Percentiles rank a stretch among this genome's conserved stretches.
phyloP scores from a whole-genome alignment of 2,113 vertebrate species.

The Serilophus lunatus region DNA sequence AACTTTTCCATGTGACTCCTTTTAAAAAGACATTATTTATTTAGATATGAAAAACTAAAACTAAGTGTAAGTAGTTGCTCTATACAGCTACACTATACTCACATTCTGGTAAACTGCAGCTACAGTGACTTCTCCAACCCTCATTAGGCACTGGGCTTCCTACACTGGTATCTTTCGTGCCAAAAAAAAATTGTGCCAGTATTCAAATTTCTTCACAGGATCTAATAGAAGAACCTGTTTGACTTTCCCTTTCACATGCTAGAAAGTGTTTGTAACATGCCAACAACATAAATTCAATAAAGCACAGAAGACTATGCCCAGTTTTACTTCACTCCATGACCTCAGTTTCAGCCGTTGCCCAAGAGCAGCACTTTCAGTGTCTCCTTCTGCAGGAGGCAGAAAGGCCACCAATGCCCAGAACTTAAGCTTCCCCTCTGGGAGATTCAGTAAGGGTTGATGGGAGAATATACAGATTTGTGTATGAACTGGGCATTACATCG shows the following conservation, averaged over 20 bases:
- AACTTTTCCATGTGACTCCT: not conserved
- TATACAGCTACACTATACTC: rapidly evolving
- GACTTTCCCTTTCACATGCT: not conserved
- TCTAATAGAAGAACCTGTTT: not conserved
- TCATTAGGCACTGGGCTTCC: not conserved
- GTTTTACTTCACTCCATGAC: not conserved
- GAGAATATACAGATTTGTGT: not conserved
- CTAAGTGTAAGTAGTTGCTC: not conserved
- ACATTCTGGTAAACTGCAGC: not conserved
- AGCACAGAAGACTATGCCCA: not conserved
- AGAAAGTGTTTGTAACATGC: not conserved
- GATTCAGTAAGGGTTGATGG: not conserved
- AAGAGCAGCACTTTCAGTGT: not conserved
- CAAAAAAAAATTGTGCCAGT: not conserved
- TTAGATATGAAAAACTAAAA: not conserved
- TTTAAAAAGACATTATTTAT: not conserved
- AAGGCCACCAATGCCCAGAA: not conserved
- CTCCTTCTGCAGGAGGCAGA: not conserved
- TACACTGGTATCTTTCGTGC: not conserved
- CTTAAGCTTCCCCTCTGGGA: not conserved
- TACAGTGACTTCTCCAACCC: not conserved
- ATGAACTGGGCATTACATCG: not conserved
- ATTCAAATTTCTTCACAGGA: not conserved
- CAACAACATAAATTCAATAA: not conserved
- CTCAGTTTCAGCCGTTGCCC: not conserved